These are phyloP conservation scores for Ephydatia muelleri DNA, from an alignment of 37 sponge, comb jelly and placozoan genomes.

Conservation along the genomic window DNA sequence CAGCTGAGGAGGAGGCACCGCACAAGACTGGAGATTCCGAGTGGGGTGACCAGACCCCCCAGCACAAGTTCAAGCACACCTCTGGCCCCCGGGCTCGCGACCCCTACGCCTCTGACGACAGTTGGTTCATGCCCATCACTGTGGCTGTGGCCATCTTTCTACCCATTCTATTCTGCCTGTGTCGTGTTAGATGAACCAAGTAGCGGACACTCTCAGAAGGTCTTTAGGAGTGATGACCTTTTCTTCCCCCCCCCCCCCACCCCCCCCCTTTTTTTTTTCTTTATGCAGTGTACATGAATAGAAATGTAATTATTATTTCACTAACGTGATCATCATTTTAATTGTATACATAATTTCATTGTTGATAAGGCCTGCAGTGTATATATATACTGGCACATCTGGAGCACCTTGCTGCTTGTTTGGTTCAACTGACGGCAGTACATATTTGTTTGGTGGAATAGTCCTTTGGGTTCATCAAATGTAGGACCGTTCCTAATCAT, in stretches of 20 bases:
- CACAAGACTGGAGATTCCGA: conserved; percentile 37
- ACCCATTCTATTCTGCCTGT: conserved; percentile 88
- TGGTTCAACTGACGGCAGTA: too few species aligned
- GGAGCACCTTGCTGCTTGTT: too few species aligned
- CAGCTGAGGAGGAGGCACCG: background rate
- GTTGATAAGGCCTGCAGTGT: too few species aligned
- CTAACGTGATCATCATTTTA: background rate
- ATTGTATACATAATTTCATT: background rate
- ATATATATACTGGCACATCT: too few species aligned
- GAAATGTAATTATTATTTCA: background rate
- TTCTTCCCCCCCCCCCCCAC: too few species aligned
- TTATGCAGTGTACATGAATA: background rate
- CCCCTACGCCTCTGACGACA: conserved; percentile 90
- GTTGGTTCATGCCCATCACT: conserved; percentile 91
- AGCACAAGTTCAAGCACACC: conserved; percentile 71
- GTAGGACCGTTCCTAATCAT: too few species aligned
- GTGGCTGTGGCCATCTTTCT: conserved; percentile 90
- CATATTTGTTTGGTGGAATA: too few species aligned
- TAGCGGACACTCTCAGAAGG: background rate
- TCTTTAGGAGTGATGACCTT: background rate
- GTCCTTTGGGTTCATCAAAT: too few species aligned
- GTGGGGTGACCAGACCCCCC: conserved; percentile 24
- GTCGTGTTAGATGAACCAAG: conserved; percentile 57
- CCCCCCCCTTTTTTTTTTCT: background rate
- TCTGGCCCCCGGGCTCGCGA: conserved; percentile 76